phyloP scores from a whole-genome alignment of 1,140 invertebrate species.

The Pseudomyrmex gracilis region DNA sequence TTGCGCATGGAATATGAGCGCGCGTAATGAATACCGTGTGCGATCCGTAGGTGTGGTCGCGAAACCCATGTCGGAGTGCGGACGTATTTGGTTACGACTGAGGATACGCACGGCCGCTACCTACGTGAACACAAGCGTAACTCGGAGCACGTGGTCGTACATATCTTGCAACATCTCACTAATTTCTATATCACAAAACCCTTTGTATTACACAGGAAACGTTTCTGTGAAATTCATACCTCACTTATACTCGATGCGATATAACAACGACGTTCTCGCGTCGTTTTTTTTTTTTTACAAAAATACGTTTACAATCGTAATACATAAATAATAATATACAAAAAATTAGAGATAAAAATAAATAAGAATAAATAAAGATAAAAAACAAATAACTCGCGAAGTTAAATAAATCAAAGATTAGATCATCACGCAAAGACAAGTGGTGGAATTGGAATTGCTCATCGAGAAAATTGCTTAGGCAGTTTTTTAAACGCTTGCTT shows the following conservation, averaged over 20 bases:
- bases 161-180: conserved; percentile 14
- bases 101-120: conserved; percentile 69
- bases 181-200: conserved; percentile 15
- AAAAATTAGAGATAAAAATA: not conserved
- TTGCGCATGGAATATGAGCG: conserved; percentile 39
- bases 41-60: conserved; percentile 77
- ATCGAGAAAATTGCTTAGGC: conserved; percentile 16
- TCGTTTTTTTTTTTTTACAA: no score
- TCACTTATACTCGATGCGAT: no score
- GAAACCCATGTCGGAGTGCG: conserved; percentile 60
- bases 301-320: no score
- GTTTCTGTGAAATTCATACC: no score
- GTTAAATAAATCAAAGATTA: not conserved
- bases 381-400: not conserved
- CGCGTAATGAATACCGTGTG: conserved; percentile 40
- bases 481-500: conserved; percentile 11
- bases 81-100: conserved; percentile 82
- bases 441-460: conserved; percentile 10
- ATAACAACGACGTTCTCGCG: no score
- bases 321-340: no score
- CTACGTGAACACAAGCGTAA: conserved; percentile 66
- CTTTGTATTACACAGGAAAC: no score
- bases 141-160: conserved; percentile 45
- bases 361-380: not conserved
- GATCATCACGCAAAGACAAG: not conserved